phyloP scores from a whole-genome alignment of 2,797 vertebrate genomes.

The Brachymystax lenok region DNA sequence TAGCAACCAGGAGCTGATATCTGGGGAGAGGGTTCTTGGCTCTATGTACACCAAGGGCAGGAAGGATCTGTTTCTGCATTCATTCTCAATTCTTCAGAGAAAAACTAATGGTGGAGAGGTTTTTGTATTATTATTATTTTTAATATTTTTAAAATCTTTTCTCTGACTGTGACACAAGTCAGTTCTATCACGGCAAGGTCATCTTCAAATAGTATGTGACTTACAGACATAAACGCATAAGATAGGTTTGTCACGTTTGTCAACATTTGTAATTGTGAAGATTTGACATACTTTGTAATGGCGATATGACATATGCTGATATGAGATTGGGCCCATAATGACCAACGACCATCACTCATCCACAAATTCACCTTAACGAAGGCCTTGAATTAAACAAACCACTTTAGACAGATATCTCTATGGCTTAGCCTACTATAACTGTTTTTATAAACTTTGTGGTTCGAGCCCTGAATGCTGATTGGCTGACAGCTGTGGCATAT shows the following conservation, averaged over 20 bases:
- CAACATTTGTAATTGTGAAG: no score
- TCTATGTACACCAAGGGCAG: constrained; percentile 9
- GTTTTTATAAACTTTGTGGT: background rate
- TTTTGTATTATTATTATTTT: background rate
- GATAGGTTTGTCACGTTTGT: no score
- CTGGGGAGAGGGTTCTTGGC: constrained; percentile 43
- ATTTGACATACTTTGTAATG: no score
- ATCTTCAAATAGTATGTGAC: no score
- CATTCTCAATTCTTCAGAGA: background rate
- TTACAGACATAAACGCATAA: no score
- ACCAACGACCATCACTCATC: background rate
- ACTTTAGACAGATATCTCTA: background rate
- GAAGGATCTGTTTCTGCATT: background rate
- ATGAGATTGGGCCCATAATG: background rate
- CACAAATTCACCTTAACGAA: background rate
- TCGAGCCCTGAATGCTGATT: no score
- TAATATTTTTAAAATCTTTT: no score
- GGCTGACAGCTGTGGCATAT: no score
- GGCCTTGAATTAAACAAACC: background rate
- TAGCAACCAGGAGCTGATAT: constrained; percentile 63
- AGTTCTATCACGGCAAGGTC: no score
- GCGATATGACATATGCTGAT: no score
- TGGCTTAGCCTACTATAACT: background rate
- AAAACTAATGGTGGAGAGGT: background rate
- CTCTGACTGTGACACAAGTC: background rate